These are phyloP conservation scores for Polypedilum pembai DNA, from an alignment of 1,140 invertebrate genomes.

Conservation along the genomic window DNA sequence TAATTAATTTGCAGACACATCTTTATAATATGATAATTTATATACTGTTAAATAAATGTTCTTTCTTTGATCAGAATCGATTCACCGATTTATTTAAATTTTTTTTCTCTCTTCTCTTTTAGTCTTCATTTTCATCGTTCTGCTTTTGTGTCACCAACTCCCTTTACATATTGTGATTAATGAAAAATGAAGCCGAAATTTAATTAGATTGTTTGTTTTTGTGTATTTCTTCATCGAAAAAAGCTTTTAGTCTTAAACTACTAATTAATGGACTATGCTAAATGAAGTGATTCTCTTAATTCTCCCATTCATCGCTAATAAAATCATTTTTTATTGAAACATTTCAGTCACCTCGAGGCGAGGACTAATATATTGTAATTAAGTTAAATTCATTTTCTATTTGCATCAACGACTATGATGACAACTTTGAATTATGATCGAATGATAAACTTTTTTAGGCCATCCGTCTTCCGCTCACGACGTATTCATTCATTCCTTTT, in stretches of 20 bases:
- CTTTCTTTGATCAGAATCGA: slow-evolving; percentile 24
- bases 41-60: slow-evolving; percentile 21
- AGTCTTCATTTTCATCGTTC: background rate
- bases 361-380: background rate
- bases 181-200: slow-evolving; percentile 24
- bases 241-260: background rate
- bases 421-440: background rate
- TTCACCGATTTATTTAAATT: slow-evolving; percentile 18
- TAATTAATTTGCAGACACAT: slow-evolving; percentile 28
- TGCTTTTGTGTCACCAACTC: background rate
- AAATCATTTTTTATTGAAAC: background rate
- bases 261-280: background rate
- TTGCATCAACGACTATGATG: background rate
- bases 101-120: background rate
- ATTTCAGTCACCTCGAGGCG: background rate
- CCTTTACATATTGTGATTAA: background rate
- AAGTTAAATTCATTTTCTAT: background rate
- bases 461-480: slow-evolving; percentile 6
- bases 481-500: background rate
- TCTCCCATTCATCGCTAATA: slow-evolving; percentile 6
- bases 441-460: background rate
- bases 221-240: background rate
- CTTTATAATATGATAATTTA: slow-evolving; percentile 27
- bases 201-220: background rate
- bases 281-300: background rate